Percentiles rank a stretch among this genome's conserved stretches.
phyloP scores from a whole-genome alignment of 2,113 vertebrate species.

The Scopus umbretta region DNA sequence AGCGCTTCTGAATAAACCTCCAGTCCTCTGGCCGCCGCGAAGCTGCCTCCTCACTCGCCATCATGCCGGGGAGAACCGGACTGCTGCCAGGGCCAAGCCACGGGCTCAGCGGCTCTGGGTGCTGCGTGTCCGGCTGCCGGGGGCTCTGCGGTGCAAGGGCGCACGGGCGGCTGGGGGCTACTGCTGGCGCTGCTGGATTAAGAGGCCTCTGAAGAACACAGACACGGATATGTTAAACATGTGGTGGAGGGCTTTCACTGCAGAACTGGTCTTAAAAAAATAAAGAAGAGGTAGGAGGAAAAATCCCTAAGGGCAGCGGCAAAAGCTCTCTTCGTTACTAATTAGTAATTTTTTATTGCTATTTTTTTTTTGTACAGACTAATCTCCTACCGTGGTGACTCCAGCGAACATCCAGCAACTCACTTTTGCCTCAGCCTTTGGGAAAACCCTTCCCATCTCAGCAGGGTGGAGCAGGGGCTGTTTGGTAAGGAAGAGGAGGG shows the following conservation, averaged over 20 bases:
- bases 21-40: not conserved
- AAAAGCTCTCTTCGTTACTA: not conserved
- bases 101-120: rapidly evolving
- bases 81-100: not conserved
- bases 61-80: not conserved
- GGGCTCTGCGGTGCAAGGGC: not conserved
- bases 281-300: not conserved
- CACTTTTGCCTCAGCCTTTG: not conserved
- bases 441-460: not conserved
- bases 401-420: not conserved
- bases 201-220: not conserved
- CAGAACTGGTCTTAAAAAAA: not conserved
- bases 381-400: not conserved
- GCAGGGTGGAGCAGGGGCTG: not conserved
- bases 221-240: not conserved
- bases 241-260: not conserved
- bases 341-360: not conserved
- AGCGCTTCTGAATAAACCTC: not conserved
- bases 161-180: not conserved
- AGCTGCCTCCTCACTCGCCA: not conserved
- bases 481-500: not conserved
- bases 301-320: not conserved
- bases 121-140: not conserved
- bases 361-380: not conserved
- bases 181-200: not conserved